Evolutionary conservation across 2,888 invertebrate species (phyloP).

Genomic region (Philaethria dido): DNA sequence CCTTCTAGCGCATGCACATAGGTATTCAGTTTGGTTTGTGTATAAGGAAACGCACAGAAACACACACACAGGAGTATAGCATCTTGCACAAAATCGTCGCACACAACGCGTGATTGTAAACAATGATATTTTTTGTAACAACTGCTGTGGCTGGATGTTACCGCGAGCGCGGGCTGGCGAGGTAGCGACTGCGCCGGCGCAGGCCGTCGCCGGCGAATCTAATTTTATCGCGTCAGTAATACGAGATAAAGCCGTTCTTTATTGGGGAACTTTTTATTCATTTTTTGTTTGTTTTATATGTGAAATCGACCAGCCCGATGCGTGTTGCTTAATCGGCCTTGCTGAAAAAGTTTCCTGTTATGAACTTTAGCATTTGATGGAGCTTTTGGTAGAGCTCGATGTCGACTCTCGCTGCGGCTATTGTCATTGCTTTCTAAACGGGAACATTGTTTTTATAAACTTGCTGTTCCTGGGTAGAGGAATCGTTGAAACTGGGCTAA

Average conservation of each 20-base stretch:
- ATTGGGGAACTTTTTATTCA: slow-evolving; percentile 65
- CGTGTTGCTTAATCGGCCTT: slow-evolving; percentile 40
- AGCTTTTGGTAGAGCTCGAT: slow-evolving; percentile 31
- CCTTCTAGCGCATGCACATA: slow-evolving; percentile 60
- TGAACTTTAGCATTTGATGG: slow-evolving; percentile 41
- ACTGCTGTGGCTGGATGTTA: slow-evolving; percentile 52
- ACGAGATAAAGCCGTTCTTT: slow-evolving; percentile 81
- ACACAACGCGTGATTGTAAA: slow-evolving; percentile 59
- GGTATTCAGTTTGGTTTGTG: slow-evolving; percentile 51
- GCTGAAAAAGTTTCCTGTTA: slow-evolving; percentile 42
- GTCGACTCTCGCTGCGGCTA: slow-evolving; percentile 7
- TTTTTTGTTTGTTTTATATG: slow-evolving; percentile 64
- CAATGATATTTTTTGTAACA: slow-evolving; percentile 55
- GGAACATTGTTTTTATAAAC: slow-evolving; percentile 36
- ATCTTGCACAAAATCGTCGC: slow-evolving; percentile 68
- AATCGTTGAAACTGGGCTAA: slow-evolving; percentile 31
- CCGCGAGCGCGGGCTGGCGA: slow-evolving; percentile 56
- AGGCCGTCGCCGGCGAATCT: slow-evolving; percentile 62
- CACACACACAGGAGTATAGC: slow-evolving; percentile 58
- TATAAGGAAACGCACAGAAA: slow-evolving; percentile 52
- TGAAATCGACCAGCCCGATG: slow-evolving; percentile 51
- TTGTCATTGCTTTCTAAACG: slow-evolving; percentile 32
- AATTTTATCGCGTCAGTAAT: slow-evolving; percentile 81
- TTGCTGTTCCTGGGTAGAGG: slow-evolving; percentile 34
- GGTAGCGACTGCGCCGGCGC: slow-evolving; percentile 54